Evolutionary conservation across 2,113 vertebrate species (phyloP).

Genomic region (Anolis carolinensis): DNA sequence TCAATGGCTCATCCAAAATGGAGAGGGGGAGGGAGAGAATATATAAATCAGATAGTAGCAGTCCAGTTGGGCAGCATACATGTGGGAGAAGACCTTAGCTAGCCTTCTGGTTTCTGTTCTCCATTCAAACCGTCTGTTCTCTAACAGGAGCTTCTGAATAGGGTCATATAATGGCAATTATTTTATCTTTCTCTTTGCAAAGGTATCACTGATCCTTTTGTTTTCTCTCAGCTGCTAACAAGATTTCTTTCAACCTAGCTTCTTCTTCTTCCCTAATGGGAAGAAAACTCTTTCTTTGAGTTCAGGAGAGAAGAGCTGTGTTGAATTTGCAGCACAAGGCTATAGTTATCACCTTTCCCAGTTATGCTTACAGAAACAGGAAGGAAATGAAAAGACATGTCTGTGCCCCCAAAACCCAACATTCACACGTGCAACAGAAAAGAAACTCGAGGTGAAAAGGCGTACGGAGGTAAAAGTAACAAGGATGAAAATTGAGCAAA

Average conservation of each 20-base stretch:
- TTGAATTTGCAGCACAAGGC: neutral
- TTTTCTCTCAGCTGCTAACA: neutral
- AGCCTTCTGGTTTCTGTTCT: neutral
- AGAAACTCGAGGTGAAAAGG: neutral
- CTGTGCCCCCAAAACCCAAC: neutral
- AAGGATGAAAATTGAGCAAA: neutral
- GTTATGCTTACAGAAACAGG: neutral
- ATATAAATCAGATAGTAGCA: neutral
- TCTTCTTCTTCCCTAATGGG: neutral
- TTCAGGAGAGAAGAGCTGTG: neutral
- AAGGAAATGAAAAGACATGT: neutral
- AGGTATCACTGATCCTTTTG: neutral
- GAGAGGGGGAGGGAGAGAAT: neutral
- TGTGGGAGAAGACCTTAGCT: neutral
- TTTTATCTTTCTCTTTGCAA: neutral
- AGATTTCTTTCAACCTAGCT: neutral
- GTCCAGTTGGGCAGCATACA: neutral
- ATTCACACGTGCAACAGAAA: neutral
- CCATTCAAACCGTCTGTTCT: neutral
- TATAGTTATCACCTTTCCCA: no score
- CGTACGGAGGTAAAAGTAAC: neutral
- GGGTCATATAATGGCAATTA: neutral
- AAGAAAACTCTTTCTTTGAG: neutral
- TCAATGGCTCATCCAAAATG: neutral
- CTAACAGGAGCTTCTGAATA: neutral